Evolutionary conservation across 2,113 vertebrate genomes (phyloP), one percentile per base, ranked within the genome.

Genomic region (Sinosuthora webbiana): DNA sequence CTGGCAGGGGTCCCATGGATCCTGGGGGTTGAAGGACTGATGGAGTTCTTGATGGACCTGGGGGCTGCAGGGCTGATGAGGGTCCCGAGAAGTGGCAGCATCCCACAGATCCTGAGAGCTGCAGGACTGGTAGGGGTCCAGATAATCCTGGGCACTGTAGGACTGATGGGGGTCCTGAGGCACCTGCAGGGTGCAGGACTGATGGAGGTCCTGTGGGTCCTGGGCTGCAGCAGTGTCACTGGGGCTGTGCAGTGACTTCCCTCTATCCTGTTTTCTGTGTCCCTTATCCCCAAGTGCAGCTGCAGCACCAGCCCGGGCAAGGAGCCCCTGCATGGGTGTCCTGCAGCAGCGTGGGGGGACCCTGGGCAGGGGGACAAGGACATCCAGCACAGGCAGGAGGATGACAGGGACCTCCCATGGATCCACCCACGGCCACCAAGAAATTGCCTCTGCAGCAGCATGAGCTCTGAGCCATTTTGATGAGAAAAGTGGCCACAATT

Each of bases 381-480:
- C 6, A 1, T 44, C 28, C 31, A 56, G 76, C 0, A 1, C 25
- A 15, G 47, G 76, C 69, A 55, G 68, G 52, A 9, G 22, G 37
- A 27, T 35, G 67, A 59, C 2, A 37, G 28, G 55, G 52, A 53
- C 28, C 19, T 77, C 92, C 76, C 31, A 17, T 67, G 85, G 74
- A 45, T 39, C 33, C 45, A 13, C 68, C 68, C 6, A 50, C 7
- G 0, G 63, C 67, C 16, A 20, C 86, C 59, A 92, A 87, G 92
- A 96, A 97, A 97, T 92, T 93, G 94, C 86, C 93, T 94, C 89
- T 90, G 96, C 80, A 39, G 90, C 96, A 56, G 90, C 64, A n/a
- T 12, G 41, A 95, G 95, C 94, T 1, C 6, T 13, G 71, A 59
- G 47, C 52, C 74, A 91, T 93, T 97, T 96, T 89, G 87, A 96